These are phyloP conservation scores for Ophonus ardosiacus DNA, from an alignment of 2,888 invertebrate species.

Conservation along the genomic window DNA sequence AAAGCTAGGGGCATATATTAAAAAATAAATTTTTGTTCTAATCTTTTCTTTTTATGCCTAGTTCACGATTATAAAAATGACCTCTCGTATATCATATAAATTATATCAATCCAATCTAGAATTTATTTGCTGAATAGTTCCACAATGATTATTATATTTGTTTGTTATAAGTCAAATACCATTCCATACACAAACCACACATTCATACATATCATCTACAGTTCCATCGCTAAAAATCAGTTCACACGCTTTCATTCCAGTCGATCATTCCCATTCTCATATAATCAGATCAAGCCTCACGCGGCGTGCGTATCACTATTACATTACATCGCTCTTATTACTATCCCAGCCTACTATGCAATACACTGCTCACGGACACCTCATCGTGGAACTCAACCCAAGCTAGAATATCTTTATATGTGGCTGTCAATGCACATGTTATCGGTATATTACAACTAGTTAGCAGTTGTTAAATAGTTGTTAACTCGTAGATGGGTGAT, in stretches of 20 bases:
- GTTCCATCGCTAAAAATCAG: slow-evolving; percentile 4
- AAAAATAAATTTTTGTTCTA: no score
- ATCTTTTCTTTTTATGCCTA: no score
- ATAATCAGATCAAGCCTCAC: slow-evolving; percentile 57
- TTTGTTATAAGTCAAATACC: background rate
- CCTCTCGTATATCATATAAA: no score
- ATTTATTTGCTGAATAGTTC: no score
- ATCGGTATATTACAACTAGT: slow-evolving; percentile 75
- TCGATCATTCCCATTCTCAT: slow-evolving; percentile 10
- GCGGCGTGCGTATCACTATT: slow-evolving; percentile 34
- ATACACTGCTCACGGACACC: background rate
- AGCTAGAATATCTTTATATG: slow-evolving; percentile 62
- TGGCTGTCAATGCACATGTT: slow-evolving; percentile 74
- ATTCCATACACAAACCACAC: background rate
- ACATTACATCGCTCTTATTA: background rate
- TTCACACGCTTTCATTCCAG: slow-evolving; percentile 57
- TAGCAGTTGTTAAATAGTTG: slow-evolving; percentile 74
- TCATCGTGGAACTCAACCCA: slow-evolving; percentile 12
- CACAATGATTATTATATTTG: no score
- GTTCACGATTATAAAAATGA: no score
- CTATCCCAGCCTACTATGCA: background rate
- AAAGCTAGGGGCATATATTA: no score
- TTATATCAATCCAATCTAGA: no score
- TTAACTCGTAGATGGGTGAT: slow-evolving; percentile 70
- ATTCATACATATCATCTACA: background rate